phyloP scores from a whole-genome alignment of 2,888 invertebrate species.

The Epinotia bilunana region DNA sequence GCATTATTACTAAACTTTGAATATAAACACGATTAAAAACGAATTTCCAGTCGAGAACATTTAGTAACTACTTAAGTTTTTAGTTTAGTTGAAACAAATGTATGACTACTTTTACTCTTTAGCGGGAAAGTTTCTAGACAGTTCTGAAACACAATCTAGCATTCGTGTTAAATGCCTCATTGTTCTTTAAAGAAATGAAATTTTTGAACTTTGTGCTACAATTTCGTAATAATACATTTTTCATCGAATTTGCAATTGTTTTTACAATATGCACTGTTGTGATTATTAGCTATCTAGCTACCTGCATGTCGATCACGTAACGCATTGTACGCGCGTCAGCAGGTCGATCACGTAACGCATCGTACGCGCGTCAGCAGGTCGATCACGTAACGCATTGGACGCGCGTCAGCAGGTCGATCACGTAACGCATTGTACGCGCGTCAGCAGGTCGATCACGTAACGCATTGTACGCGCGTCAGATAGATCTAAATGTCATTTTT shows the following conservation, averaged over 20 bases:
- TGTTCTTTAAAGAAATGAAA: slow-evolving; percentile 6
- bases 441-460: too few relatives aligned
- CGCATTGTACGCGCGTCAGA: too few relatives aligned
- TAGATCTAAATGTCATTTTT: too few relatives aligned
- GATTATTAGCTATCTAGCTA: background rate
- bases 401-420: too few relatives aligned
- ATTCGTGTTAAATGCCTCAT: slow-evolving; percentile 13
- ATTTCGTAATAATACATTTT: background rate
- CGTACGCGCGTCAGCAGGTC: too few relatives aligned
- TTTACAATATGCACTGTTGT: background rate
- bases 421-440: too few relatives aligned
- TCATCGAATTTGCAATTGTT: background rate
- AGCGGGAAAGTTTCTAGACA: slow-evolving; percentile 22
- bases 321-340: too few relatives aligned
- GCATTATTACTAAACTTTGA: slow-evolving; percentile 31
- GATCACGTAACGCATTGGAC: too few relatives aligned
- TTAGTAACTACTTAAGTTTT: slow-evolving; percentile 42
- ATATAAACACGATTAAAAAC: slow-evolving; percentile 26
- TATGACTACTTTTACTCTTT: slow-evolving; percentile 26
- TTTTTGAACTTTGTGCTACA: background rate
- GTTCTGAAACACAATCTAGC: slow-evolving; percentile 15
- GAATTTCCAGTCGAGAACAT: slow-evolving; percentile 27
- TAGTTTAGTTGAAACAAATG: slow-evolving; percentile 29
- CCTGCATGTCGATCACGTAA: too few relatives aligned
- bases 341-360: too few relatives aligned